Percentiles rank a stretch among this genome's conserved stretches.
These are phyloP conservation scores for Dysmachus trigonus DNA, from an alignment of 2,888 invertebrate species.

Conservation along the genomic window DNA sequence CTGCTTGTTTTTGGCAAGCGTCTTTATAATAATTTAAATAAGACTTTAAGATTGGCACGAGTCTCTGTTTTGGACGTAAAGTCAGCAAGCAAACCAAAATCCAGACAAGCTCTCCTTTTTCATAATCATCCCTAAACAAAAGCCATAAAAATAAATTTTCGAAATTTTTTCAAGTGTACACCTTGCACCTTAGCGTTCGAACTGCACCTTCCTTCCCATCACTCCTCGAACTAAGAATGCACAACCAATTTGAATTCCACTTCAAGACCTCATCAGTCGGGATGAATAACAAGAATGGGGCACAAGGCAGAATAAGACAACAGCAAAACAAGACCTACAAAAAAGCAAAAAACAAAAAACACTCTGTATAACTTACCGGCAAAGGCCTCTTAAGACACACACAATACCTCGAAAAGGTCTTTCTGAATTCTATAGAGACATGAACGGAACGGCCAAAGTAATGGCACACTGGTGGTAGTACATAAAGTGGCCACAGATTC, in stretches of 20 bases:
- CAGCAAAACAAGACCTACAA: slow-evolving; percentile 36
- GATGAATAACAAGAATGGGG: slow-evolving; percentile 47
- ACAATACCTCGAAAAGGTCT: slow-evolving; percentile 44
- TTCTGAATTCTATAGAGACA: slow-evolving; percentile 46
- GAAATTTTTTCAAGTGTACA: slow-evolving; percentile 40
- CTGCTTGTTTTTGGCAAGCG: background rate
- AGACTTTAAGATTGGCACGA: background rate
- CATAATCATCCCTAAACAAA: background rate
- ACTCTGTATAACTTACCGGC: slow-evolving; percentile 42
- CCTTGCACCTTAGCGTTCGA: slow-evolving; percentile 41
- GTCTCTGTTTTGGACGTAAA: background rate
- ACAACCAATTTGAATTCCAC: slow-evolving; percentile 50
- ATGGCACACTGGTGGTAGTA: slow-evolving; percentile 42
- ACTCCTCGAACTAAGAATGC: slow-evolving; percentile 42
- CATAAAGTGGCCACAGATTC: slow-evolving; percentile 43
- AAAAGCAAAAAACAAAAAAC: too few species aligned
- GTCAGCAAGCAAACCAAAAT: background rate
- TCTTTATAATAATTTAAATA: background rate
- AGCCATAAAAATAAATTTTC: slow-evolving; percentile 43
- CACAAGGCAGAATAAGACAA: slow-evolving; percentile 43
- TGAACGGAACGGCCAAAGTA: slow-evolving; percentile 32
- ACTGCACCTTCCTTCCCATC: slow-evolving; percentile 42
- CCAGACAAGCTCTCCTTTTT: background rate
- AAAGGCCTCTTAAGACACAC: slow-evolving; percentile 33
- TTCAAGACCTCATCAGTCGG: slow-evolving; percentile 49